Base-by-base conservation (phyloP, 2,113 vertebrate genomes). In the Phycodurus eques region DNA sequence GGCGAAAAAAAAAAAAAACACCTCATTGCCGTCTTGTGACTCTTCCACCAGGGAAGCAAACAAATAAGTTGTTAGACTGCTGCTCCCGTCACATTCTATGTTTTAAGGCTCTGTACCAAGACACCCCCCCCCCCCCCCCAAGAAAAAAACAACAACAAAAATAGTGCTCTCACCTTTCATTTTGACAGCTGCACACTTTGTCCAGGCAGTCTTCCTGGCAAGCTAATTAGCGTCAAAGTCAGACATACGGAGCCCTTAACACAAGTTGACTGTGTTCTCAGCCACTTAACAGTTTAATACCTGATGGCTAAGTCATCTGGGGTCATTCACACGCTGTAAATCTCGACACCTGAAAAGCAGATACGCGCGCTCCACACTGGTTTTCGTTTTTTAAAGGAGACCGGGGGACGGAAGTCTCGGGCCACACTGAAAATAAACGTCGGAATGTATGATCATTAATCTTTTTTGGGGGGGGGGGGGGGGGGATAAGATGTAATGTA, bases 111-210 rank as follows among this genome's bases (percentile, higher is more conserved):
- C 9, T 54, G 53, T 10, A 20, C 53, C n/a, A 54, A 54, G 8
- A 54, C 46, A 39, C 35, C 35, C 1, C 35, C 12, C 44, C 11
- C 10, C 51, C 35, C 35, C 46, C 44, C 11, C 9, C 51, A n/a
- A 9, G 20, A 20, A 53, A 20, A 12, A 10, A 1, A 47, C 11
- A 47, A 47, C 11, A 10, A 53, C 46, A 47, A 14, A 31, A 59
- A 14, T 12, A 35, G 14, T 61, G 59, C 59, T 33, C 59, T 17
- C 5, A 35, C 35, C 59, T 17, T 61, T 61, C 31, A 60, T 14
- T 60, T 60, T 80, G 80, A 82, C 80, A 76, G 69, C 75, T 62
- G 51, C 51, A 27, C 33, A 42, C 60, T 56, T 56, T 14, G 56
- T 61, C 15, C 31, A 17, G 8, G 31, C 59, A 60, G 59, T 17